These are phyloP conservation scores for Drosophila ercepeae DNA, from an alignment of 1,140 invertebrate genomes.

Conservation along the genomic window DNA sequence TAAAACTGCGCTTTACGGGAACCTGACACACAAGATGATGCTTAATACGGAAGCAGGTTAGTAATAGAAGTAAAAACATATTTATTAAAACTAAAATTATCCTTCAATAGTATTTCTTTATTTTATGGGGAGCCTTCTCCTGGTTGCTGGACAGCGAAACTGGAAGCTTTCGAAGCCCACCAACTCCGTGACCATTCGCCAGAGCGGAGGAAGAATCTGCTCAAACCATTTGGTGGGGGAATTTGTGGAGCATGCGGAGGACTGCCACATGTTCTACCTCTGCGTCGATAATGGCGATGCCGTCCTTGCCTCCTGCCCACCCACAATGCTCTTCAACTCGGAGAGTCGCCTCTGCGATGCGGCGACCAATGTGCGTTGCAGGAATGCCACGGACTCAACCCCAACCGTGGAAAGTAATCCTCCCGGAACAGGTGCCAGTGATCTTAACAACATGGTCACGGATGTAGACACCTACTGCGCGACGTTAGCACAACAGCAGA, in stretches of 20 bases:
- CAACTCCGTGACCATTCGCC: conserved; percentile 68
- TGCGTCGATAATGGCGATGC: conserved; percentile 73
- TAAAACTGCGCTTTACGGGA: conserved; percentile 59
- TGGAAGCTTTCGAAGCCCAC: conserved; percentile 53
- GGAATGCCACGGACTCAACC: conserved; percentile 24
- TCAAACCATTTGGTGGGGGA: conserved; percentile 60
- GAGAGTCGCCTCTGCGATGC: conserved; percentile 69
- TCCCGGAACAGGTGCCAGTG: conserved; percentile 8
- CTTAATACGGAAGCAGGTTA: conserved; percentile 18
- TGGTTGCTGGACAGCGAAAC: not conserved
- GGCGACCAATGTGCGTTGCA: conserved; percentile 59
- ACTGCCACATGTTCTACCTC: conserved; percentile 70
- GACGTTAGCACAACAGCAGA: conserved; percentile 31
- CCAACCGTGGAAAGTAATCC: not conserved
- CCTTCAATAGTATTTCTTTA: not conserved
- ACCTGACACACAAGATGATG: conserved; percentile 46
- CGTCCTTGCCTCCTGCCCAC: conserved; percentile 68
- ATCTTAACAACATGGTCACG: conserved; percentile 48
- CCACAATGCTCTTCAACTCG: conserved; percentile 72
- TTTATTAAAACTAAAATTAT: not conserved
- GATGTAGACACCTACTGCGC: conserved; percentile 64
- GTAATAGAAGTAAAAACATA: not conserved
- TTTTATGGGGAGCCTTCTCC: conserved; percentile 3
- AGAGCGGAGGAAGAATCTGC: conserved; percentile 53
- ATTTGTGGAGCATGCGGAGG: conserved; percentile 66